phyloP scores from a whole-genome alignment of 2,888 invertebrate genomes.

The Synanthedon formicaeformis region DNA sequence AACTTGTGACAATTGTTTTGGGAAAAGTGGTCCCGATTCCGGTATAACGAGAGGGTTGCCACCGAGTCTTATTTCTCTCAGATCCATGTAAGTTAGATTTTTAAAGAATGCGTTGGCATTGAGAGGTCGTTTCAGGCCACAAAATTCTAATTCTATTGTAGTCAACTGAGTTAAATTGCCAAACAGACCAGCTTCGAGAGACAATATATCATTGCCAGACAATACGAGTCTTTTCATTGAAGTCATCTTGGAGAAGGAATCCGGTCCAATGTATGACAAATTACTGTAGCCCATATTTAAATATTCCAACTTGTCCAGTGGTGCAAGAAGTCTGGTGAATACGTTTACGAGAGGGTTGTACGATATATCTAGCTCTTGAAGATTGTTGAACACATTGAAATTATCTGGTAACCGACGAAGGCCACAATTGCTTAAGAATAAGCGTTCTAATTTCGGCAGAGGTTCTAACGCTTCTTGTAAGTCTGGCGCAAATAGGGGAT shows the following conservation, averaged over 20 bases:
- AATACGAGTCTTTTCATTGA: constrained; percentile 74
- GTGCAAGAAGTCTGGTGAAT: constrained; percentile 74
- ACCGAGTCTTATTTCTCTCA: constrained; percentile 75
- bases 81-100: constrained; percentile 72
- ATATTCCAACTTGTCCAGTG: constrained; percentile 74
- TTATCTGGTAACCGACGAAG: constrained; percentile 74
- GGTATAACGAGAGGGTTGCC: constrained; percentile 77
- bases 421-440: constrained; percentile 77
- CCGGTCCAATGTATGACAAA: constrained; percentile 73
- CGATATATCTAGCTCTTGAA: constrained; percentile 77
- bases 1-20: constrained; percentile 74
- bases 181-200: constrained; percentile 75
- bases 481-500: constrained; percentile 76
- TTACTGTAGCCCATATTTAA: constrained; percentile 81
- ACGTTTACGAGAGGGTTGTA: constrained; percentile 77
- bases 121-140: constrained; percentile 73
- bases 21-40: constrained; percentile 69
- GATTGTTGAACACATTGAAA: constrained; percentile 74
- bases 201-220: constrained; percentile 76
- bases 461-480: constrained; percentile 75
- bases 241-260: constrained; percentile 77
- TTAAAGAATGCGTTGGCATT: constrained; percentile 77
- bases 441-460: constrained; percentile 73
- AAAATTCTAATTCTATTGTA: constrained; percentile 76
- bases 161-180: constrained; percentile 75